These are phyloP conservation scores for Gryllus bimaculatus DNA, from an alignment of 1,140 invertebrate species.

Conservation along the genomic window DNA sequence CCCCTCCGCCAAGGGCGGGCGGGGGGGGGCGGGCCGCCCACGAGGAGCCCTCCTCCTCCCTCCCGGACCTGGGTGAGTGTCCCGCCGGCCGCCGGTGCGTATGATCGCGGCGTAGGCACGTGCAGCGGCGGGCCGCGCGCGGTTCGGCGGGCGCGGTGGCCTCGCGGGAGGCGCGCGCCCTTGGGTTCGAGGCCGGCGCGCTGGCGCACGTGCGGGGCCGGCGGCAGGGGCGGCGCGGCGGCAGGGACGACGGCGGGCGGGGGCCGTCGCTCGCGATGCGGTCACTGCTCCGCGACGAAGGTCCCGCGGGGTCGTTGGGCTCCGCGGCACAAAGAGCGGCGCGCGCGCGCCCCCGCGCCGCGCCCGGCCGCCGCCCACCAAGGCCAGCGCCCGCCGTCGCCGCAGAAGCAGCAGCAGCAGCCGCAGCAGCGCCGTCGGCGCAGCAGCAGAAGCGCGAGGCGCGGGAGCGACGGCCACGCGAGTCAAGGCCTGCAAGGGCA, in stretches of 20 bases:
- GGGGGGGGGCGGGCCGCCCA: conserved; percentile 40
- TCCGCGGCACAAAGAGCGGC: not conserved
- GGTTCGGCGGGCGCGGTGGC: not conserved
- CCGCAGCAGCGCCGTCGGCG: no score
- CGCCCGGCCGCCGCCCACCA: no score
- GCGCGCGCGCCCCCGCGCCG: no score
- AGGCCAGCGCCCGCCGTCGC: no score
- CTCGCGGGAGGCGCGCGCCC: no score
- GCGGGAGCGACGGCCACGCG: not conserved
- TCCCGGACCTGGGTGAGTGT: conserved; percentile 70
- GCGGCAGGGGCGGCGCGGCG: no score
- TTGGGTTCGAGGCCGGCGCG: not conserved
- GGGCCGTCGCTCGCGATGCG: no score
- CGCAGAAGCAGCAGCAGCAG: no score
- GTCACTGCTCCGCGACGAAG: not conserved
- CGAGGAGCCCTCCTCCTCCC: conserved; percentile 73
- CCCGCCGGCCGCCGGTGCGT: not conserved
- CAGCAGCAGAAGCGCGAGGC: no score
- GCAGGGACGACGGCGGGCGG: not conserved
- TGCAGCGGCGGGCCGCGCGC: not conserved
- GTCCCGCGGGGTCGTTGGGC: not conserved
- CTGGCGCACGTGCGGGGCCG: not conserved
- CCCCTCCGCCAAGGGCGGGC: no score
- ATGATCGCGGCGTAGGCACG: not conserved
- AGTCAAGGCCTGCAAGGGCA: not conserved